phyloP scores from a whole-genome alignment of 2,888 invertebrate species.

The Apantesis nais region DNA sequence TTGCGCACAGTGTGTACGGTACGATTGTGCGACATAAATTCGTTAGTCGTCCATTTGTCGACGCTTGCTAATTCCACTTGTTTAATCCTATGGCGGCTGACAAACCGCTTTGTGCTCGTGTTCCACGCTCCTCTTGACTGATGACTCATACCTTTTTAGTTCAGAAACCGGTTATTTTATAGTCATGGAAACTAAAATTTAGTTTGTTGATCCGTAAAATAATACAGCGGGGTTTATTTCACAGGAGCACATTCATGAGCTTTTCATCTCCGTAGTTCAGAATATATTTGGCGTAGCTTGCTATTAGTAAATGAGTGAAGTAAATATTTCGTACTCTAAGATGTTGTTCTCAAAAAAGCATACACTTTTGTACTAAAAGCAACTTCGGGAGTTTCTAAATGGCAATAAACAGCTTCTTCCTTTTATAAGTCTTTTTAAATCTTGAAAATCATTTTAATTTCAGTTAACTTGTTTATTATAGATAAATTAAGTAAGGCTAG shows the following conservation, averaged over 20 bases:
- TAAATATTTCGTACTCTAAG: neutral
- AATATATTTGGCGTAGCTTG: too few relatives aligned
- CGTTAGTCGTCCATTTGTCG: slow-evolving; percentile 69
- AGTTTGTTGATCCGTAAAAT: neutral
- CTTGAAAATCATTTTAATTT: neutral
- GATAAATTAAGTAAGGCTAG: too few relatives aligned
- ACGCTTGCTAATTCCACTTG: slow-evolving; percentile 58
- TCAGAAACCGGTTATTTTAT: neutral
- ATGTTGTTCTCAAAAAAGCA: neutral
- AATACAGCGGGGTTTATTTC: too few relatives aligned
- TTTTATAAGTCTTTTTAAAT: neutral
- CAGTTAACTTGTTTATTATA: neutral
- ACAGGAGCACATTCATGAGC: neutral
- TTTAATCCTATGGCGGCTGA: slow-evolving; percentile 55
- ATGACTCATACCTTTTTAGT: slow-evolving; percentile 9
- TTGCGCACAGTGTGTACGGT: slow-evolving; percentile 22
- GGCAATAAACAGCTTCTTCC: neutral
- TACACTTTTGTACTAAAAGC: neutral
- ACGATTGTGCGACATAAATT: slow-evolving; percentile 61
- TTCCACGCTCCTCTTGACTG: slow-evolving; percentile 15
- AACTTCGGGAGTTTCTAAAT: neutral
- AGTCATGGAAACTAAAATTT: neutral
- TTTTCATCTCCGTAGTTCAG: neutral
- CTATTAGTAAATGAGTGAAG: too few relatives aligned
- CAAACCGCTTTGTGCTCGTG: slow-evolving; percentile 51